Percentiles rank a stretch among this genome's conserved stretches.
Evolutionary conservation across 2,797 vertebrate species (phyloP).

Genomic region (Enteromius fasciolatus): DNA sequence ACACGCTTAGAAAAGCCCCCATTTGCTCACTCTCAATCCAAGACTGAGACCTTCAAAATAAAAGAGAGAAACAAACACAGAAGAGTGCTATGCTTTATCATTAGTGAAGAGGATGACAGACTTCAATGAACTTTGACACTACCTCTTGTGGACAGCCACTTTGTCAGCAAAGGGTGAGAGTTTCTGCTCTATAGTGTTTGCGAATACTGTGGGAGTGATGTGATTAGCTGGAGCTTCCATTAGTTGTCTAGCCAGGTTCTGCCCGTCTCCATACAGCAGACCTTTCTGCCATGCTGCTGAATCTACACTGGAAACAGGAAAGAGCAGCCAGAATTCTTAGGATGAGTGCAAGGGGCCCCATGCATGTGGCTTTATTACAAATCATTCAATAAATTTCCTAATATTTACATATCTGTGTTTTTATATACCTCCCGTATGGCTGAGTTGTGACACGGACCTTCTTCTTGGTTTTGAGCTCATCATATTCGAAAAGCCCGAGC

Average conservation of each 20-base stretch:
- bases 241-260: constrained; percentile 90
- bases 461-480: constrained; percentile 92
- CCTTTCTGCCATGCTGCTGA: constrained; percentile 86
- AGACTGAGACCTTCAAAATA: constrained; percentile 75
- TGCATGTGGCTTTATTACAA: background rate
- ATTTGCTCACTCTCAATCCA: constrained; percentile 94
- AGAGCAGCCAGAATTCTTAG: background rate
- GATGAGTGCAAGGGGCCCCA: background rate
- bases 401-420: background rate
- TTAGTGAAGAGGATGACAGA: background rate
- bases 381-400: background rate
- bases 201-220: constrained; percentile 90
- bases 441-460: constrained; percentile 79
- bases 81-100: background rate
- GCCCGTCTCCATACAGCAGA: constrained; percentile 86
- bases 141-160: constrained; percentile 84
- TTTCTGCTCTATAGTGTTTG: constrained; percentile 85
- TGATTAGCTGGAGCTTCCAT: constrained; percentile 96
- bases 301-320: constrained; percentile 72
- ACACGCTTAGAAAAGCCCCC: constrained; percentile 94
- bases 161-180: constrained; percentile 75
- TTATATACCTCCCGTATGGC: constrained; percentile 84
- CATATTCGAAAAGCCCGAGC: constrained; percentile 89
- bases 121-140: constrained; percentile 43
- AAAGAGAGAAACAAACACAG: background rate